phyloP scores from a whole-genome alignment of 2,888 invertebrate species.

The Idaea biselata region DNA sequence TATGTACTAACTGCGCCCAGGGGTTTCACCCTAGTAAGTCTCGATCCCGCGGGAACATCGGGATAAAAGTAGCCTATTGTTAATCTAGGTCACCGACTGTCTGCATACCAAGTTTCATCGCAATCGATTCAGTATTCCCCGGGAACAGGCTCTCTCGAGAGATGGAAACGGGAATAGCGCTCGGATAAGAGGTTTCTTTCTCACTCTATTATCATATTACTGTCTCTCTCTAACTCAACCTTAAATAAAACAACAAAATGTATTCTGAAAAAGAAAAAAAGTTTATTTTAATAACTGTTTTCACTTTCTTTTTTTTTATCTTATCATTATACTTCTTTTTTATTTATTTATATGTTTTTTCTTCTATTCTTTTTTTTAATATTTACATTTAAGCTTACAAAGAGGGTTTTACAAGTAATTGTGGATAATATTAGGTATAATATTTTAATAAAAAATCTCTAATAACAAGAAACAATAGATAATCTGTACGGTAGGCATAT shows the following conservation, averaged over 20 bases:
- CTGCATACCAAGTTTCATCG: too few species aligned
- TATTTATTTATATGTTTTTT: slow-evolving; percentile 39
- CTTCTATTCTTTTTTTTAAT: slow-evolving; percentile 27
- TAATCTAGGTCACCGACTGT: too few species aligned
- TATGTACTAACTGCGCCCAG: too few species aligned
- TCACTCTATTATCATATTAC: too few species aligned
- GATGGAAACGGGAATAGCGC: too few species aligned
- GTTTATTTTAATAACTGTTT: slow-evolving; percentile 49
- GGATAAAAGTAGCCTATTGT: too few species aligned
- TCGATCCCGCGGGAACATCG: too few species aligned
- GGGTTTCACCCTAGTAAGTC: too few species aligned
- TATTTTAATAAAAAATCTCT: slow-evolving; percentile 38
- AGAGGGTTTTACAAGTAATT: slow-evolving; percentile 12
- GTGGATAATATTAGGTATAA: slow-evolving; percentile 18
- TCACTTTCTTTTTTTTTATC: slow-evolving; percentile 25
- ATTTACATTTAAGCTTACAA: slow-evolving; percentile 22
- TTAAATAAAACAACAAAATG: slow-evolving; percentile 46
- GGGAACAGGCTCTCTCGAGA: too few species aligned
- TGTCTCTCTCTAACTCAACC: background rate
- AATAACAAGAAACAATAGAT: slow-evolving; percentile 46
- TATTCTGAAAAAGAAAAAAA: slow-evolving; percentile 59
- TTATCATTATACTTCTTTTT: slow-evolving; percentile 23
- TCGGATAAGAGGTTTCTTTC: too few species aligned
- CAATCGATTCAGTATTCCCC: too few species aligned
- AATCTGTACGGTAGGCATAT: slow-evolving; percentile 60